Conservation (phyloP, 2,113 vertebrate genomes). For the Urocynchramus pylzowi region DNA sequence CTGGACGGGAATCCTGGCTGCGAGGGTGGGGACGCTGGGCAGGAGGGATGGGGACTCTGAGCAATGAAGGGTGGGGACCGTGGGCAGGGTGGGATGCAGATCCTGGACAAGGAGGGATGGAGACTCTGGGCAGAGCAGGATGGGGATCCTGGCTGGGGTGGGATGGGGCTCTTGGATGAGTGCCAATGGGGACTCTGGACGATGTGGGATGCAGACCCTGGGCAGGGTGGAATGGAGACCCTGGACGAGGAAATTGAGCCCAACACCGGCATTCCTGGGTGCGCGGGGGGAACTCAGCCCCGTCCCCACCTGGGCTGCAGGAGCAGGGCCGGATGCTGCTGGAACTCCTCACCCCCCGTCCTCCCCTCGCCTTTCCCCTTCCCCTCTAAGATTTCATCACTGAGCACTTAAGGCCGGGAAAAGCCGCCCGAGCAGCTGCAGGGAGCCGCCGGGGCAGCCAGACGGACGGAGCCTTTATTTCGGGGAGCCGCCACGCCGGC, state of each 20-base stretch:
- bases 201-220: not conserved
- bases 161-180: not conserved
- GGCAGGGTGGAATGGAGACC: too few relatives aligned
- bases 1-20: not conserved
- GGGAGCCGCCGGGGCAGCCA: not conserved
- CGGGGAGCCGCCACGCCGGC: not conserved
- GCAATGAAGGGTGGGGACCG: not conserved
- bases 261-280: fast-evolving
- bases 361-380: not conserved
- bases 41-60: not conserved
- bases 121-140: not conserved
- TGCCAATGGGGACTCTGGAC: fast-evolving
- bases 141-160: not conserved
- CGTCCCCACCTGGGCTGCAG: not conserved
- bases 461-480: not conserved
- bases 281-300: fast-evolving
- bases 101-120: not conserved
- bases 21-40: not conserved
- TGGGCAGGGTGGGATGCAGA: not conserved
- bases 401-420: not conserved
- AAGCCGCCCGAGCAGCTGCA: not conserved
- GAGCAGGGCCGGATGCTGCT: not conserved
- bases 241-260: not conserved
- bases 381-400: not conserved
- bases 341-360: fast-evolving